Evolutionary conservation across 2,113 vertebrate species (phyloP), one percentile per base, ranked within the genome.

Genomic region (Himantopus leucocephalus): DNA sequence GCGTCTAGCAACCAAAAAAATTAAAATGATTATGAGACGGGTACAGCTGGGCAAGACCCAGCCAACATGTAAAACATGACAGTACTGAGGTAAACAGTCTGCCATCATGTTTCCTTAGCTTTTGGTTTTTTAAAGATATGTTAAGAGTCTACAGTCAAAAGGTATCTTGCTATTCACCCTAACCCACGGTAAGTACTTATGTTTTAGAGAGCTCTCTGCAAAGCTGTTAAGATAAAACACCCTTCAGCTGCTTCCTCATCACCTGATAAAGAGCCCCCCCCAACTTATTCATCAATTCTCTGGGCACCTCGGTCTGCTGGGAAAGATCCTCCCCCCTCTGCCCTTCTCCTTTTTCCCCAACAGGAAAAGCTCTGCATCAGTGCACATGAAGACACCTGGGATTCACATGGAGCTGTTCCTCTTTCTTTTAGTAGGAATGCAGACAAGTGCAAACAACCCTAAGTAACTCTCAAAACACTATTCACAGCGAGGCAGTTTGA

Each of bases 111-210:
- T 47, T 41, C 43, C 84, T 80, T 35, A 47, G 62, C 11, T 35
- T 50, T 50, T 64, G 41, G 15, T 89, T 71, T 66, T 27, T 32
- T 6, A 30, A 72, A 43, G 27, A 29, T 30, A n/a, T 7, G 2
- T 50, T 56, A 48, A 48, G 11, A 29, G 18, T 43, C 35, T 41
- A 6, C 5, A 71, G 30, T 8, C n/a, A 77, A 48, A 68, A 85
- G 8, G 8, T 29, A 60, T 30, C 35, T 66, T 76, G 53, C 48
- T 53, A 3, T 45, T 76, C 72, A 67, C 47, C 72, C 9, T 53
- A 67, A 56, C 14, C 26, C 17, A 11, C 9, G 67, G 2, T 1
- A 35, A 55, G 1, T 1, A 34, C 22, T 72, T 16, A 9, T 1
- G 8, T 37, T 37, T 80, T 41, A 9, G 1, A 76, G n/a, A 79